phyloP scores from a whole-genome alignment of 2,113 vertebrate species.

The Osmerus mordax region DNA sequence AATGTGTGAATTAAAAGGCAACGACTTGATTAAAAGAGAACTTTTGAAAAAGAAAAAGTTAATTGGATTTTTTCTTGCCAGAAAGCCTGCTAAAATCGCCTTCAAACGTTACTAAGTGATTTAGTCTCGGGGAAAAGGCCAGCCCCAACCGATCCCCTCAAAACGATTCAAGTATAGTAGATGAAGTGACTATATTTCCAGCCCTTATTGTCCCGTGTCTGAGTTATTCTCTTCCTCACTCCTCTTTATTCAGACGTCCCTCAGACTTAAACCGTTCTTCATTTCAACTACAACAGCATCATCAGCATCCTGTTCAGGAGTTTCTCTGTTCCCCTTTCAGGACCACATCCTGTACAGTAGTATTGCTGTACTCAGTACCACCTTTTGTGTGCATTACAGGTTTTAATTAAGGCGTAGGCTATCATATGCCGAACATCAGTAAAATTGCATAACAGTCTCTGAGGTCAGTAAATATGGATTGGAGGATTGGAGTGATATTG shows the following conservation, averaged over 20 bases:
- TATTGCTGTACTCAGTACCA: too few relatives aligned
- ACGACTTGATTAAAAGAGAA: neutral
- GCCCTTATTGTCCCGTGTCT: constrained; percentile 13
- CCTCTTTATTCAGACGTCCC: constrained; percentile 7
- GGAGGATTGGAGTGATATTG: constrained; percentile 15
- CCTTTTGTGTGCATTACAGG: too few relatives aligned
- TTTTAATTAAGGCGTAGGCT: too few relatives aligned
- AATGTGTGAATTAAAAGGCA: neutral
- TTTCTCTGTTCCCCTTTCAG: too few relatives aligned
- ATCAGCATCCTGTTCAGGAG: neutral
- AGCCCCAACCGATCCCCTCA: too few relatives aligned
- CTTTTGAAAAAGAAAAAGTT: constrained; percentile 9
- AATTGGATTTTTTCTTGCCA: constrained; percentile 25
- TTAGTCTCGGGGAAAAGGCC: too few relatives aligned
- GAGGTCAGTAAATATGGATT: constrained; percentile 18
- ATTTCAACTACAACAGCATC: neutral
- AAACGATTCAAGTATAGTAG: neutral
- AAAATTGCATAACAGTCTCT: neutral
- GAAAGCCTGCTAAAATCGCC: too few relatives aligned
- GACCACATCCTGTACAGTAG: too few relatives aligned
- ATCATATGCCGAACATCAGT: constrained; percentile 1
- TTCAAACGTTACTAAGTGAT: too few relatives aligned
- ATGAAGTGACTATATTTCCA: neutral
- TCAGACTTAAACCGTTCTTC: neutral
- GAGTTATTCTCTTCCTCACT: constrained; percentile 20